These are phyloP conservation scores for Pogonus chalceus DNA, from an alignment of 1,140 invertebrate genomes.

Conservation along the genomic window DNA sequence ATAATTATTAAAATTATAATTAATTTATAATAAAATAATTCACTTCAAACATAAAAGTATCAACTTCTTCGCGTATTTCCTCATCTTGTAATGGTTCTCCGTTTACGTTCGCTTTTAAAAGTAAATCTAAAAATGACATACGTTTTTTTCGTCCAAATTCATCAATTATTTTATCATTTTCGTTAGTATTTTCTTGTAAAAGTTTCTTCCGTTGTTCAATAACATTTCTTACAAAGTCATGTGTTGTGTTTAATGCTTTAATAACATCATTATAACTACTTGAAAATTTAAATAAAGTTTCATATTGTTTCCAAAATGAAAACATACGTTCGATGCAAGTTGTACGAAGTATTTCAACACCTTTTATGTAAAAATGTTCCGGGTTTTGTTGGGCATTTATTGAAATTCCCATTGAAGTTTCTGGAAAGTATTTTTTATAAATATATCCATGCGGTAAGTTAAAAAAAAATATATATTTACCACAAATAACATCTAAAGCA, in stretches of 20 bases:
- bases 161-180: slow-evolving; percentile 32
- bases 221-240: slow-evolving; percentile 57
- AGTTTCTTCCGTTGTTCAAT: slow-evolving; percentile 29
- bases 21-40: neutral
- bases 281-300: neutral
- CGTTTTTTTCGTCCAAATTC: slow-evolving; percentile 41
- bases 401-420: slow-evolving; percentile 73
- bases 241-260: slow-evolving; percentile 46
- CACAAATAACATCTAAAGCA: slow-evolving; percentile 76
- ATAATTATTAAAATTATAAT: neutral
- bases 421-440: slow-evolving; percentile 38
- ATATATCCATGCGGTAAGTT: neutral
- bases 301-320: neutral
- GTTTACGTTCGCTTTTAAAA: slow-evolving; percentile 50
- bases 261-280: slow-evolving; percentile 35
- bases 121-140: slow-evolving; percentile 64
- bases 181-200: slow-evolving; percentile 8
- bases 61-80: slow-evolving; percentile 60
- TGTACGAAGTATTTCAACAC: neutral
- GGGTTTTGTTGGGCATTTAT: slow-evolving; percentile 58
- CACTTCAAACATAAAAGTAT: slow-evolving; percentile 69
- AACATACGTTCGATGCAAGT: neutral
- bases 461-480: slow-evolving; percentile 37
- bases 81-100: slow-evolving; percentile 45
- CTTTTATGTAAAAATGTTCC: slow-evolving; percentile 55